Conservation (phyloP, 2,113 vertebrate species). For the Merops nubicus region DNA sequence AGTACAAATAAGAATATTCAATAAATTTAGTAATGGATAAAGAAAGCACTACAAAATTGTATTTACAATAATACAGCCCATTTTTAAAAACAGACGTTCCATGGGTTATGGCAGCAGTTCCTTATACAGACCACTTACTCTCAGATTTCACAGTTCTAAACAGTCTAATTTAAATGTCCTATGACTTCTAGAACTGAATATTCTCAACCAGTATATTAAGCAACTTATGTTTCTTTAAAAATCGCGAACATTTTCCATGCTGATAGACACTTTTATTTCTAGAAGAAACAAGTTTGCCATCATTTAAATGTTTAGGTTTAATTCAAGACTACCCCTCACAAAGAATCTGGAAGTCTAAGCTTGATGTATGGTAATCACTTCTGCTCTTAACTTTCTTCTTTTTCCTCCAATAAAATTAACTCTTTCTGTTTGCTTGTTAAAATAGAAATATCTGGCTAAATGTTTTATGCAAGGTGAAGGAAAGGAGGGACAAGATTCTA, state of each 20-base stretch:
- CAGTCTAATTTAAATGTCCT: not conserved
- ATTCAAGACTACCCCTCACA: not conserved
- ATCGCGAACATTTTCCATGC: not conserved
- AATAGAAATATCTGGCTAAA: not conserved
- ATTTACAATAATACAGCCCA: not conserved
- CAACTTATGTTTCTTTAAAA: not conserved
- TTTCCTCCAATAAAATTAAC: not conserved
- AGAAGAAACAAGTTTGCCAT: not conserved
- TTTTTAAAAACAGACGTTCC: not conserved
- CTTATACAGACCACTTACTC: not conserved
- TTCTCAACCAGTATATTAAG: not conserved
- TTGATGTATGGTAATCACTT: accelerated
- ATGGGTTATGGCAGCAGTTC: not conserved
- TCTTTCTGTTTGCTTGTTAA: not conserved
- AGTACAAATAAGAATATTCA: not conserved
- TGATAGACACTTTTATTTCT: not conserved
- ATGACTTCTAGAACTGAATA: not conserved
- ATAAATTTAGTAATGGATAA: not conserved
- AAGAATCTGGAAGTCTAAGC: not conserved
- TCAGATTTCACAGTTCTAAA: not conserved
- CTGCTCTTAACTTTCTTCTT: not conserved
- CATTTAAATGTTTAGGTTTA: not conserved
- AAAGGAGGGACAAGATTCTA: not conserved
- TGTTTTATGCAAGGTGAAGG: not conserved
- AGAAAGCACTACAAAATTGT: not conserved